Evolutionary conservation across 2,888 invertebrate genomes (phyloP).

Genomic region (Apamea epomidion): DNA sequence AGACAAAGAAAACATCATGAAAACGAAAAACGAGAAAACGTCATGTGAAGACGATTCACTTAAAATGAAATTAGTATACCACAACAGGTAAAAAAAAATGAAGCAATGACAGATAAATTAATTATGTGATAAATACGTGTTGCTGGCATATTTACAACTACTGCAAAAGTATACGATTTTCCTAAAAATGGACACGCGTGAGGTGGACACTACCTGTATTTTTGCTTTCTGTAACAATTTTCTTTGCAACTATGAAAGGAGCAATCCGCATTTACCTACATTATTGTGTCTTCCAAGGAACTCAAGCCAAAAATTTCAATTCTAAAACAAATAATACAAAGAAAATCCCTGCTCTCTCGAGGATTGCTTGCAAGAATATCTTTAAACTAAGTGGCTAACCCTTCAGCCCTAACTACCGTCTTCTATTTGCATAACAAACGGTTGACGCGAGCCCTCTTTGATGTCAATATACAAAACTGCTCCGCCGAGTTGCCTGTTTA

Average conservation of each 20-base stretch:
- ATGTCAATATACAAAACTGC: conserved; percentile 67
- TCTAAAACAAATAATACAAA: conserved; percentile 27
- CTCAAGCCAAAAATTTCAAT: conserved; percentile 14
- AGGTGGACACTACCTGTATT: background rate
- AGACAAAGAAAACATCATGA: too few species aligned
- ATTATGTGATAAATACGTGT: too few species aligned
- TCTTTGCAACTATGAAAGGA: background rate
- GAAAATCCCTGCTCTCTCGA: conserved; percentile 27
- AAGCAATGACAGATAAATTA: too few species aligned
- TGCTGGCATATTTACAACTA: background rate
- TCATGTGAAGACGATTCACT: too few species aligned
- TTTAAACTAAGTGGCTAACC: conserved; percentile 56
- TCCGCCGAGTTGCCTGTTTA: conserved; percentile 52
- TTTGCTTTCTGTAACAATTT: background rate
- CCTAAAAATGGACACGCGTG: background rate
- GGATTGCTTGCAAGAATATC: conserved; percentile 50
- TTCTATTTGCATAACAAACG: conserved; percentile 67
- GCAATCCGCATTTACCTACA: background rate
- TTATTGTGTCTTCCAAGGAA: background rate
- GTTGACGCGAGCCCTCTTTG: conserved; percentile 61
- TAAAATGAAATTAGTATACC: too few species aligned
- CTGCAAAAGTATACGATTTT: background rate
- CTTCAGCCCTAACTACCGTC: conserved; percentile 61
- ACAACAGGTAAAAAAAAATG: too few species aligned
- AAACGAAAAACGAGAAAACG: too few species aligned